phyloP scores from a whole-genome alignment of 2,888 invertebrate genomes.

The Labia minor region DNA sequence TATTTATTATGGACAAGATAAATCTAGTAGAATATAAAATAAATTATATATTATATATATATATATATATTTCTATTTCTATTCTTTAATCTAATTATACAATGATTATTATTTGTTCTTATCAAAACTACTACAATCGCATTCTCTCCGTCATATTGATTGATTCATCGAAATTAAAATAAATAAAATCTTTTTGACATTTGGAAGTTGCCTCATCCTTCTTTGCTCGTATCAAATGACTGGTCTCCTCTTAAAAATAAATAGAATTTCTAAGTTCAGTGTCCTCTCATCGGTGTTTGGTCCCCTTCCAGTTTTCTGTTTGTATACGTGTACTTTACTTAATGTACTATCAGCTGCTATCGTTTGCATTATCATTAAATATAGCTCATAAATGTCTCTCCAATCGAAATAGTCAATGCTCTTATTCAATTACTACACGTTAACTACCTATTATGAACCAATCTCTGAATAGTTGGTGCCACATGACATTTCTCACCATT shows the following conservation, averaged over 20 bases:
- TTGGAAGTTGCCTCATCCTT: no score
- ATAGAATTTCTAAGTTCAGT: background rate
- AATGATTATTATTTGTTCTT: no score
- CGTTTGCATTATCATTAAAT: background rate
- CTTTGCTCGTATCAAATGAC: background rate
- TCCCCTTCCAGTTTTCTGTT: background rate
- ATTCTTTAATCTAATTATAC: no score
- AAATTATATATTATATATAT: no score
- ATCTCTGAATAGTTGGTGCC: background rate
- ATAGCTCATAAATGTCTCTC: background rate
- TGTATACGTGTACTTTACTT: background rate
- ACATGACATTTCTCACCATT: background rate
- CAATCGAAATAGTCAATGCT: background rate
- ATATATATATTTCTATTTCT: no score
- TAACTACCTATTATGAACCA: background rate
- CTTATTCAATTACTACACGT: background rate
- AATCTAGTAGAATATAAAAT: no score
- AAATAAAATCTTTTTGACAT: no score
- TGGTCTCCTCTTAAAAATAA: background rate
- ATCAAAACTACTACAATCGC: no score
- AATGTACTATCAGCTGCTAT: background rate
- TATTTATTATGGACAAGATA: no score
- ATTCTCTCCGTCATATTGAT: no score
- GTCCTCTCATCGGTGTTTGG: background rate
- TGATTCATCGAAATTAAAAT: no score